A percentile compares a stretch with the other conserved stretches of the same genome.
Conservation (phyloP, 92 coral and sea anemone species). For the Phenganax subtilis region DNA sequence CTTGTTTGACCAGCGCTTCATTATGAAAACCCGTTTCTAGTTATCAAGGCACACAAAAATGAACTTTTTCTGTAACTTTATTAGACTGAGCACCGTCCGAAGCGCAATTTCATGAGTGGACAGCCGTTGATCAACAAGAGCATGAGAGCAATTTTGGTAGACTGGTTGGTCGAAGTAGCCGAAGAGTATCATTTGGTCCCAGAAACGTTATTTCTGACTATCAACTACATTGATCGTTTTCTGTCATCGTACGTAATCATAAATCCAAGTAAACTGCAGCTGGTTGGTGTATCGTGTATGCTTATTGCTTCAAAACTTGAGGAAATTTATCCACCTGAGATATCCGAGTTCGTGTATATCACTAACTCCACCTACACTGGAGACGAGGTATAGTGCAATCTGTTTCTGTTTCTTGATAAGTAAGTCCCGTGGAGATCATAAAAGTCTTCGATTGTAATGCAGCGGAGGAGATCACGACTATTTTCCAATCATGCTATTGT, state of each 20-base stretch:
- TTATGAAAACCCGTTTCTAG: too few relatives aligned
- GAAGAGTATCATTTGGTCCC: conserved; percentile 92
- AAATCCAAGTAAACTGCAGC: conserved; percentile 79
- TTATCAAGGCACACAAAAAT: too few relatives aligned
- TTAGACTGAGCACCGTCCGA: conserved; percentile 69
- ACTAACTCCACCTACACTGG: conserved; percentile 91
- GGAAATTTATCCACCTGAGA: conserved; percentile 97
- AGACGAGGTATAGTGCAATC: conserved; percentile 61
- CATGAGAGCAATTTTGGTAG: conserved; percentile 93
- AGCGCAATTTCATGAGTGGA: conserved; percentile 76
- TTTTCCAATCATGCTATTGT: too few relatives aligned
- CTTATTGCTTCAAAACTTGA: conserved; percentile 96
- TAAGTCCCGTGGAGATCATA: neutral
- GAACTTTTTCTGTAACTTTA: neutral
- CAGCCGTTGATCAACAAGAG: conserved; percentile 80
- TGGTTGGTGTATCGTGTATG: conserved; percentile 97
- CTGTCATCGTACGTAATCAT: conserved; percentile 79
- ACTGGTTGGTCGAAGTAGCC: conserved; percentile 97
- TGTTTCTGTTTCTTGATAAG: neutral
- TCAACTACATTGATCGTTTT: conserved; percentile 91
- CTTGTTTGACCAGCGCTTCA: too few relatives aligned
- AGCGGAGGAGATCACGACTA: too few relatives aligned
- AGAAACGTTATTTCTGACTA: conserved; percentile 91
- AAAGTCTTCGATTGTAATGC: too few relatives aligned
- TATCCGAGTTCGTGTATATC: conserved; percentile 88